These are phyloP conservation scores for Chionoecetes opilio DNA, from an alignment of 1,140 invertebrate species.

Conservation along the genomic window DNA sequence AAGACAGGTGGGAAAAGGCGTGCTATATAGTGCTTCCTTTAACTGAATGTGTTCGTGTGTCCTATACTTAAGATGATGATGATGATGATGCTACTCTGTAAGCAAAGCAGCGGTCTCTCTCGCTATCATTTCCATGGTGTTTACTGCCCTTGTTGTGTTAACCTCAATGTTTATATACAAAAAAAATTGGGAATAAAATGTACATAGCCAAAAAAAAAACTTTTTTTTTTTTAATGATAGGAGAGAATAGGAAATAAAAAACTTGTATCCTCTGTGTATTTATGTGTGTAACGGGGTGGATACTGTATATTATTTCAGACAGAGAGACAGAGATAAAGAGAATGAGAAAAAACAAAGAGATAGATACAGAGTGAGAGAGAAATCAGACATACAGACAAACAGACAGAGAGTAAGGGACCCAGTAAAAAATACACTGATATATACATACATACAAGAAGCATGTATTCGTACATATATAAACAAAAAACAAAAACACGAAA, in stretches of 20 bases:
- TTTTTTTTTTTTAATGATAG: neutral
- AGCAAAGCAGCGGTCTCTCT: conserved; percentile 10
- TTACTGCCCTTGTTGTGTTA: conserved; percentile 68
- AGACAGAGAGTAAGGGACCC: neutral
- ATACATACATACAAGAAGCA: neutral
- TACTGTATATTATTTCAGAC: neutral
- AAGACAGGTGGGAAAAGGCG: neutral
- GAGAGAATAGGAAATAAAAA: neutral
- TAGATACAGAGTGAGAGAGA: too few species aligned
- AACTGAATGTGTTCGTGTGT: neutral
- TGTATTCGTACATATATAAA: neutral
- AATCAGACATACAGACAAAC: neutral
- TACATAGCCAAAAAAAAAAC: conserved; percentile 59
- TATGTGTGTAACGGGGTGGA: neutral
- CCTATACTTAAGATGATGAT: neutral
- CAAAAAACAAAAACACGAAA: conserved; percentile 33
- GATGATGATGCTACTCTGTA: conserved; percentile 23
- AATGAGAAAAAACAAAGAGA: too few species aligned
- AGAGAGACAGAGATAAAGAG: neutral
- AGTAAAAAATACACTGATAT: too few species aligned
- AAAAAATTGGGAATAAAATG: conserved; percentile 71
- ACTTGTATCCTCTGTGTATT: neutral
- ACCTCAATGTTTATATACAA: conserved; percentile 70
- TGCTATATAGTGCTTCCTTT: neutral
- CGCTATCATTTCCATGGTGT: conserved; percentile 59